phyloP scores from a whole-genome alignment of 2,113 vertebrate genomes.

The Archocentrus centrarchus region DNA sequence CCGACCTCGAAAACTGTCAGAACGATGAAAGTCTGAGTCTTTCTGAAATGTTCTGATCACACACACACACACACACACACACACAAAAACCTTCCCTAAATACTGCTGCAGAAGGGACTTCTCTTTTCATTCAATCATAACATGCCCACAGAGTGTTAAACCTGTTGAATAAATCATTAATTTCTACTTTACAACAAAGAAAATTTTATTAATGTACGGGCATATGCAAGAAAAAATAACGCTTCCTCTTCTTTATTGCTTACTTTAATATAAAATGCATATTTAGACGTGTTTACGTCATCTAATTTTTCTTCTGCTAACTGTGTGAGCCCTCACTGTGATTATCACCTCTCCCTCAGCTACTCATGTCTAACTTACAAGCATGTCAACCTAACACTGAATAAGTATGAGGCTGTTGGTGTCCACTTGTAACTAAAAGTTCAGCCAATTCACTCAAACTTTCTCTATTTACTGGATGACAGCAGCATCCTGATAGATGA shows the following conservation, averaged over 20 bases:
- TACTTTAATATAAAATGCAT: neutral
- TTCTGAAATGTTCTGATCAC: conserved; percentile 31
- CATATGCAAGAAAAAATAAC: neutral
- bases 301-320: neutral
- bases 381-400: neutral
- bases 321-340: neutral
- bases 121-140: neutral
- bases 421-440: conserved; percentile 25
- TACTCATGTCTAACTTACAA: neutral
- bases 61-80: neutral
- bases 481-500: conserved; percentile 52
- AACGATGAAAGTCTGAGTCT: conserved; percentile 2
- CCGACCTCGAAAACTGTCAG: conserved; percentile 21
- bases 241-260: neutral
- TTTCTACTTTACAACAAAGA: neutral
- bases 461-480: conserved; percentile 48
- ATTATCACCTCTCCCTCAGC: neutral
- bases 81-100: neutral
- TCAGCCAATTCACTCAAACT: conserved; percentile 48
- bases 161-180: neutral
- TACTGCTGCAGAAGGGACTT: neutral
- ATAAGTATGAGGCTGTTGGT: neutral
- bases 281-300: neutral
- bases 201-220: neutral
- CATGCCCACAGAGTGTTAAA: neutral